Conservation (phyloP, 1,140 invertebrate species). For the Cydia amplana region DNA sequence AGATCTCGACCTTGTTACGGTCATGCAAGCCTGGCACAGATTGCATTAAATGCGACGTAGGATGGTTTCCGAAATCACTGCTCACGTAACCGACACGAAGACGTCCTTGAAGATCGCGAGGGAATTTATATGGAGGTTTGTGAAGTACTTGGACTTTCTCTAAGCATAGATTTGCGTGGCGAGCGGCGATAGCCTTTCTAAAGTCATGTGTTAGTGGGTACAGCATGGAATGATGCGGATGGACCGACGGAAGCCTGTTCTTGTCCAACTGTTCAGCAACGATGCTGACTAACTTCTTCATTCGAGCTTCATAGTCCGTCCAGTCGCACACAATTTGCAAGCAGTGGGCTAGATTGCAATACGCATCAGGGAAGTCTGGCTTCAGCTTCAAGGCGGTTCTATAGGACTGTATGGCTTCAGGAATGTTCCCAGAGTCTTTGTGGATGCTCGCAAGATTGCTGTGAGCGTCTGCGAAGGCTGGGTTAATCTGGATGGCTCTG, state of each 20-base stretch:
- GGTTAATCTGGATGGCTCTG: constrained; percentile 98
- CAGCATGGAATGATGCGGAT: constrained; percentile 99
- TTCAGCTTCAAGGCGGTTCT: constrained; percentile 98
- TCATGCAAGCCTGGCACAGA: constrained; percentile 98
- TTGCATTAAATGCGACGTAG: constrained; percentile 99
- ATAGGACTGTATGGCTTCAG: constrained; percentile 98
- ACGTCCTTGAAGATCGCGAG: constrained; percentile 84
- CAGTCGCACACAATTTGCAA: constrained; percentile 99
- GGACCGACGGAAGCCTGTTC: constrained; percentile 97
- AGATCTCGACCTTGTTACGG: constrained; percentile 93
- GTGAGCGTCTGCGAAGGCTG: constrained; percentile 98
- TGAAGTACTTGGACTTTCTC: constrained; percentile 98
- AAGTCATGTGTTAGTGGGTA: constrained; percentile 98
- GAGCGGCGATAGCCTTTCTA: constrained; percentile 96
- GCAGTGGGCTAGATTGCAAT: constrained; percentile 99
- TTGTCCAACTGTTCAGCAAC: constrained; percentile 98
- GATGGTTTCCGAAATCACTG: constrained; percentile 99
- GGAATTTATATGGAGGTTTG: constrained; percentile 93
- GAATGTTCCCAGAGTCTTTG: constrained; percentile 99
- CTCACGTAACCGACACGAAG: constrained; percentile 98
- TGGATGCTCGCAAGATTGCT: constrained; percentile 99
- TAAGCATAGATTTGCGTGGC: constrained; percentile 97
- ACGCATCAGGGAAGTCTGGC: constrained; percentile 99
- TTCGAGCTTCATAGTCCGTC: constrained; percentile 97
- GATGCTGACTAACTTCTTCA: constrained; percentile 98